phyloP scores from a whole-genome alignment of 2,797 vertebrate genomes.

The Peromyscus melanophrys region DNA sequence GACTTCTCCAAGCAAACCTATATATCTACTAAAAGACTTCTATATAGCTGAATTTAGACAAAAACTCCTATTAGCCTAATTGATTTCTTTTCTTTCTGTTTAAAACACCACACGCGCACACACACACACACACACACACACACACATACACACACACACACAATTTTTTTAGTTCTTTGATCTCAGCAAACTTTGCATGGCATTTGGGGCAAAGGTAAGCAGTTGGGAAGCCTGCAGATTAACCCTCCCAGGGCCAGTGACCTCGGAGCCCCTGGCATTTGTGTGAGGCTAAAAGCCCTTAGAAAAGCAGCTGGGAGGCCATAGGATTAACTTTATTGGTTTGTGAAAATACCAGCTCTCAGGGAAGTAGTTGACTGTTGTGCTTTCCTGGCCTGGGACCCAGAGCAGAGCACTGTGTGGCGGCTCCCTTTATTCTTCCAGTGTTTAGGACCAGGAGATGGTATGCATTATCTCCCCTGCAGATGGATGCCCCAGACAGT shows the following conservation, averaged over 20 bases:
- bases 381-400: neutral
- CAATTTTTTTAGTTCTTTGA: slow-evolving; percentile 21
- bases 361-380: neutral
- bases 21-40: neutral
- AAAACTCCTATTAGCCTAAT: neutral
- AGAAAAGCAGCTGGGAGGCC: neutral
- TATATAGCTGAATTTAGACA: neutral
- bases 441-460: slow-evolving; percentile 15
- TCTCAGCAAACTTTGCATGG: slow-evolving; percentile 39
- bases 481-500: slow-evolving; percentile 64
- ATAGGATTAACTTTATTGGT: slow-evolving; percentile 60
- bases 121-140: no score
- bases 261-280: neutral
- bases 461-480: slow-evolving; percentile 57
- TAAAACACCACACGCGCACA: neutral
- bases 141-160: neutral
- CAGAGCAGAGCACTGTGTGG: neutral
- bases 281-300: neutral
- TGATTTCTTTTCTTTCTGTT: neutral
- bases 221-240: neutral
- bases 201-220: neutral
- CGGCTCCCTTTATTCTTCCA: slow-evolving; percentile 3
- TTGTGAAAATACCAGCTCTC: slow-evolving; percentile 61
- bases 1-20: neutral
- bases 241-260: neutral